These are phyloP conservation scores for Rhipidura dahli DNA, from an alignment of 2,113 vertebrate species.

Conservation along the genomic window DNA sequence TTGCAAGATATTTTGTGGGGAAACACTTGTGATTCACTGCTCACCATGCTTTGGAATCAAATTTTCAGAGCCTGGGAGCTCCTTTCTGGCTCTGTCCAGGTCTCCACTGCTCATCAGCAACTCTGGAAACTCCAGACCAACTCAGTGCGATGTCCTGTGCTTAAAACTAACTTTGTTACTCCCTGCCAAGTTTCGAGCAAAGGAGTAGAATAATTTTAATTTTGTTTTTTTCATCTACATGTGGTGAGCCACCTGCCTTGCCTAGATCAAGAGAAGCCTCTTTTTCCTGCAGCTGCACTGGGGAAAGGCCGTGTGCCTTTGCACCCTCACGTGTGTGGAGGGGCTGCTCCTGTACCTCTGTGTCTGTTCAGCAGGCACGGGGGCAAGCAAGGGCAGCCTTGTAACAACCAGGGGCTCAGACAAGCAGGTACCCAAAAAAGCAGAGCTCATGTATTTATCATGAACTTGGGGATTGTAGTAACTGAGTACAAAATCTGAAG, in stretches of 20 bases:
- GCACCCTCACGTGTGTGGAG: background rate
- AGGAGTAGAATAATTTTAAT: background rate
- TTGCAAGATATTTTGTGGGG: background rate
- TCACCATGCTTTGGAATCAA: background rate
- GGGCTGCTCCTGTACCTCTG: background rate
- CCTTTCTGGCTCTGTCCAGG: background rate
- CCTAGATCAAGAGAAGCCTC: background rate
- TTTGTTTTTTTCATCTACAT: background rate
- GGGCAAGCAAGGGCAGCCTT: conserved; percentile 1
- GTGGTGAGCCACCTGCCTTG: background rate
- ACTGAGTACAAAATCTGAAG: background rate
- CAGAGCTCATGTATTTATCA: conserved; percentile 3
- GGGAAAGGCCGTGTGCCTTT: background rate
- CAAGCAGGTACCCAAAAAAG: background rate
- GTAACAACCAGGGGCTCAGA: background rate
- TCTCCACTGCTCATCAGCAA: background rate
- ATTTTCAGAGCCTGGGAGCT: background rate
- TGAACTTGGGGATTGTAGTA: background rate
- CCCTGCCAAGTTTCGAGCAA: background rate
- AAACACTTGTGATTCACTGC: background rate
- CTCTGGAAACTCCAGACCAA: background rate
- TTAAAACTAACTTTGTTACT: background rate
- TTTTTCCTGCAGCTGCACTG: background rate
- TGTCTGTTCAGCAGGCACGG: background rate
- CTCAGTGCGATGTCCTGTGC: background rate